phyloP scores from a whole-genome alignment of 1,140 invertebrate genomes.

The Drosophila ambigua region DNA sequence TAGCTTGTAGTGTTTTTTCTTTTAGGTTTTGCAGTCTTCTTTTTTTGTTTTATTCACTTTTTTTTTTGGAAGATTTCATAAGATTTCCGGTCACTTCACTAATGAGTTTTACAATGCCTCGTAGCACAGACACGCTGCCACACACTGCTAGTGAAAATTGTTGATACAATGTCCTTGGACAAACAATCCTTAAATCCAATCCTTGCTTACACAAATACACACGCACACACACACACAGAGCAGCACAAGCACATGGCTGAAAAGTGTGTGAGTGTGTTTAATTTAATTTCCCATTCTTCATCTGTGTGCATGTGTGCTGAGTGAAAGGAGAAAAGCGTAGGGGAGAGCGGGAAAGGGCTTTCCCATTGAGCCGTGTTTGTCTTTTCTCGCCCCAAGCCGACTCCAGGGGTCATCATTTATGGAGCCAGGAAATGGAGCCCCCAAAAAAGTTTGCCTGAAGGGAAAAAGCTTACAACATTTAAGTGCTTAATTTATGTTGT shows the following conservation, averaged over 20 bases:
- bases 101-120: slow-evolving; percentile 77
- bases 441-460: slow-evolving; percentile 1
- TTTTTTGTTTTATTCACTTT: slow-evolving; percentile 5
- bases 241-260: neutral
- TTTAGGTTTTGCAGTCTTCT: slow-evolving; percentile 13
- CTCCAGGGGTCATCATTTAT: slow-evolving; percentile 33
- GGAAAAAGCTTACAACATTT: slow-evolving; percentile 49
- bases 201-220: slow-evolving; percentile 36
- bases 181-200: slow-evolving; percentile 53
- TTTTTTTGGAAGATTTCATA: slow-evolving; percentile 65
- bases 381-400: slow-evolving; percentile 27
- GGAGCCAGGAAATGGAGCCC: slow-evolving; percentile 1
- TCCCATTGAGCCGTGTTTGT: slow-evolving; percentile 65
- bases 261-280: slow-evolving; percentile 47
- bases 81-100: slow-evolving; percentile 81
- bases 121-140: slow-evolving; percentile 43
- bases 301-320: slow-evolving; percentile 23
- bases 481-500: slow-evolving; percentile 68
- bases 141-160: slow-evolving; percentile 32
- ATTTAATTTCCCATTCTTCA: slow-evolving; percentile 74
- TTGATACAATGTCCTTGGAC: slow-evolving; percentile 60
- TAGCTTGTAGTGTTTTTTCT: slow-evolving; percentile 24
- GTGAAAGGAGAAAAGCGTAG: neutral
- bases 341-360: slow-evolving; percentile 20
- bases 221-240: too few species aligned